Percentiles rank a stretch among this genome's conserved stretches.
Conservation (phyloP, 2,113 vertebrate genomes). For the Grammomys surdaster region DNA sequence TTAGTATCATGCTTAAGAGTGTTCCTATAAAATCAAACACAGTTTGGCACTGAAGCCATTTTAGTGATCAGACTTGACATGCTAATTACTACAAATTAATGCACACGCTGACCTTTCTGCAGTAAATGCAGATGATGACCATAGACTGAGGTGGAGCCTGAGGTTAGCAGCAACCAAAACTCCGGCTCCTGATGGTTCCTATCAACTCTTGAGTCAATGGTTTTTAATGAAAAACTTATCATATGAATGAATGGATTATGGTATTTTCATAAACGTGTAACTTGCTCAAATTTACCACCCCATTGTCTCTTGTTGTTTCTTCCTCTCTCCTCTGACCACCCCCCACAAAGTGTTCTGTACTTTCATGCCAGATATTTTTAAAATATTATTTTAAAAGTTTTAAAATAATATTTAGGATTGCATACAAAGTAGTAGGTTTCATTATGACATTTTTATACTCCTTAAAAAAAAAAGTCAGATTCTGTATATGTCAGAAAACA, state of each 20-base stretch:
- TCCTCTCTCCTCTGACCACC: background rate
- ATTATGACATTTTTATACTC: background rate
- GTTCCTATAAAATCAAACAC: slow-evolving; percentile 1
- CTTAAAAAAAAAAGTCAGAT: background rate
- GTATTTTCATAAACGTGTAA: background rate
- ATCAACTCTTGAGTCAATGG: background rate
- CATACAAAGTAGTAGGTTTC: background rate
- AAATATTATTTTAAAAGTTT: background rate
- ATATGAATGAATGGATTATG: background rate
- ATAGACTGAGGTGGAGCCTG: background rate
- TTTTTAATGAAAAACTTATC: background rate
- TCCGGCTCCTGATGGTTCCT: background rate
- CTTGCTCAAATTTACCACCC: background rate
- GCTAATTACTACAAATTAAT: background rate
- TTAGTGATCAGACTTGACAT: background rate
- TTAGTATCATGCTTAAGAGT: background rate
- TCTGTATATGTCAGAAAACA: background rate
- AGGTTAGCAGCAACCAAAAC: background rate
- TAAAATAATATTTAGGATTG: background rate
- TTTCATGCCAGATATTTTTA: background rate
- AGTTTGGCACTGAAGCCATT: background rate
- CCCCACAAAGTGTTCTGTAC: background rate
- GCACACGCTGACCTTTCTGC: background rate
- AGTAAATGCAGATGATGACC: background rate
- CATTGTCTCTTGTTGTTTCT: background rate